These are phyloP conservation scores for Tretioscincus oriximinensis DNA, from an alignment of 2,113 vertebrate species.

Conservation along the genomic window DNA sequence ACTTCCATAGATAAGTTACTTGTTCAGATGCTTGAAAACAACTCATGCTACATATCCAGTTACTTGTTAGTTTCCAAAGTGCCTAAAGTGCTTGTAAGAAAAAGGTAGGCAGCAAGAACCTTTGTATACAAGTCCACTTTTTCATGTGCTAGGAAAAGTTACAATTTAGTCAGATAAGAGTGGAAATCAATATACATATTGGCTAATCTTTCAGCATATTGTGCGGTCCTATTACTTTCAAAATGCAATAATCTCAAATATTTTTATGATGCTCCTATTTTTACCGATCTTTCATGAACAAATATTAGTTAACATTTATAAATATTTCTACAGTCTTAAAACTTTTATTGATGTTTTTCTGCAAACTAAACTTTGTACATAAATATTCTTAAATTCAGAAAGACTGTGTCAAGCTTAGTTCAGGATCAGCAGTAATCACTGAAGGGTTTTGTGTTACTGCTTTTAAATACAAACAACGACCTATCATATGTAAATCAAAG, in stretches of 20 bases:
- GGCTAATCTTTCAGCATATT: background rate
- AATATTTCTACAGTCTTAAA: conserved; percentile 38
- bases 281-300: background rate
- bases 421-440: conserved; percentile 38
- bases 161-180: too few relatives aligned
- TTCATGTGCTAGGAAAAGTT: too few relatives aligned
- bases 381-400: conserved; percentile 52
- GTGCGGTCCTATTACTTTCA: background rate
- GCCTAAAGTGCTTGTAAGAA: too few relatives aligned
- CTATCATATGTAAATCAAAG: conserved; percentile 27
- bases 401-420: conserved; percentile 47
- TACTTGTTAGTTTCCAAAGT: too few relatives aligned
- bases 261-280: conserved; percentile 13
- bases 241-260: background rate
- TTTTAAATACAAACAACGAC: conserved; percentile 46
- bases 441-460: conserved; percentile 31
- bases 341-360: conserved; percentile 43
- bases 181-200: background rate
- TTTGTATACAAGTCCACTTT: too few relatives aligned
- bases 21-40: too few relatives aligned
- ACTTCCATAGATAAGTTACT: too few relatives aligned
- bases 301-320: conserved; percentile 11
- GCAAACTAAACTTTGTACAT: conserved; percentile 32
- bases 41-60: too few relatives aligned
- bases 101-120: too few relatives aligned